Evolutionary conservation across 2,888 invertebrate genomes (phyloP).

Genomic region (Agrotis ipsilon): DNA sequence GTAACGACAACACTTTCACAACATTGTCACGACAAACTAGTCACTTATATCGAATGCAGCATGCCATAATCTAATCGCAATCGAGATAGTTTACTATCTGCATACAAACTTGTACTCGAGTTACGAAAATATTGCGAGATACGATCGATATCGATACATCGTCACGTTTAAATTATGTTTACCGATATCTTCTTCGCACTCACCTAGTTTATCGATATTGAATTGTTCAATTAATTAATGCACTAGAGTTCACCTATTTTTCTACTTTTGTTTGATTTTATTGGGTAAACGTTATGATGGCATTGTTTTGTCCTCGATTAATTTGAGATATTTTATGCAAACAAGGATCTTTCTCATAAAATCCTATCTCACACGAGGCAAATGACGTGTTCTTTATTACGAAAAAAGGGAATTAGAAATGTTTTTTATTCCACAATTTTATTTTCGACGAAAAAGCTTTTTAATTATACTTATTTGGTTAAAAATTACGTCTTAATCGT

Average conservation of each 20-base stretch:
- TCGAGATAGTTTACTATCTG: constrained; percentile 49
- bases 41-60: constrained; percentile 48
- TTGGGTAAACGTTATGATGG: background rate
- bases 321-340: background rate
- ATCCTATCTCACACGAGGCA: too few species aligned
- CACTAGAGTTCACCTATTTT: constrained; percentile 26
- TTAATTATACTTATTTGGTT: constrained; percentile 15
- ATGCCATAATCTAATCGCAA: constrained; percentile 56
- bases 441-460: background rate
- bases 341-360: background rate
- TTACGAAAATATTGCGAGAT: constrained; percentile 57
- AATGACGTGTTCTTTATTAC: too few species aligned
- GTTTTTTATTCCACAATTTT: constrained; percentile 10
- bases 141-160: constrained; percentile 36
- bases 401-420: background rate
- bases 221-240: constrained; percentile 18
- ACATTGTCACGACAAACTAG: constrained; percentile 59
- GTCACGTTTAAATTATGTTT: constrained; percentile 50
- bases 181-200: constrained; percentile 29
- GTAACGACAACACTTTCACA: constrained; percentile 60
- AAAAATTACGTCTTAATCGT: constrained; percentile 8
- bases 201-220: constrained; percentile 36
- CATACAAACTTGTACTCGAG: constrained; percentile 36
- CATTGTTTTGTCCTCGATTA: constrained; percentile 17
- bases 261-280: constrained; percentile 18